phyloP scores from a whole-genome alignment of 2,888 invertebrate species.

The Dynastes hyllus region DNA sequence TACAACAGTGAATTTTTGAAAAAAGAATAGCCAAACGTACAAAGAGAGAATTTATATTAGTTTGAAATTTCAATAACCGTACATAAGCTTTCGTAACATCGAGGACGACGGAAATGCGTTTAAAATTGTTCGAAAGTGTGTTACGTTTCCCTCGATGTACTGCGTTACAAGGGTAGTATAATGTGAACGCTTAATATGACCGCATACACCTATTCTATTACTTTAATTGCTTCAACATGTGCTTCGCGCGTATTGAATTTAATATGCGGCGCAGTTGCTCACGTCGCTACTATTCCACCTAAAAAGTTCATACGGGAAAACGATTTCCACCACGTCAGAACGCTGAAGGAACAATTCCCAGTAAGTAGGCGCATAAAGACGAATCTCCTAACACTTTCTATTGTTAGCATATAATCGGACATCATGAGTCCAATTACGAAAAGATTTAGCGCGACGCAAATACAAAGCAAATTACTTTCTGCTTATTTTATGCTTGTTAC shows the following conservation, averaged over 20 bases:
- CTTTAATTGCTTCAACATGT: conserved; percentile 68
- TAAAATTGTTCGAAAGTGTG: conserved; percentile 43
- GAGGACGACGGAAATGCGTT: conserved; percentile 26
- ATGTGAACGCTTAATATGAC: conserved; percentile 51
- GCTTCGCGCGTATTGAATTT: conserved; percentile 64
- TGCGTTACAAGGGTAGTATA: conserved; percentile 46
- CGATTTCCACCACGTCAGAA: conserved; percentile 1
- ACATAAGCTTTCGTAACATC: conserved; percentile 3
- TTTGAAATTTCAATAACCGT: neutral
- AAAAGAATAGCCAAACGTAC: neutral
- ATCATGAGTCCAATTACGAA: conserved; percentile 61
- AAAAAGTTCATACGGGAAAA: neutral
- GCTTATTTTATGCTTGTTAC: conserved; percentile 60
- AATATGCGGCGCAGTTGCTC: conserved; percentile 65
- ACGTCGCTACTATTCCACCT: neutral
- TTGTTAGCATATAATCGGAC: conserved; percentile 25
- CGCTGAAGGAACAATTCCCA: neutral
- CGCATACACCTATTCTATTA: conserved; percentile 65
- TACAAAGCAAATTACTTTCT: conserved; percentile 62
- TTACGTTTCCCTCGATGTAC: conserved; percentile 40
- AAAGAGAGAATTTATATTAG: neutral
- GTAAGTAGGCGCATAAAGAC: neutral
- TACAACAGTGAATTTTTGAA: neutral
- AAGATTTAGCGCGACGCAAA: conserved; percentile 65
- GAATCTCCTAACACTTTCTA: conserved; percentile 24